phyloP scores from a whole-genome alignment of 2,113 vertebrate genomes.

The Carassius carassius region DNA sequence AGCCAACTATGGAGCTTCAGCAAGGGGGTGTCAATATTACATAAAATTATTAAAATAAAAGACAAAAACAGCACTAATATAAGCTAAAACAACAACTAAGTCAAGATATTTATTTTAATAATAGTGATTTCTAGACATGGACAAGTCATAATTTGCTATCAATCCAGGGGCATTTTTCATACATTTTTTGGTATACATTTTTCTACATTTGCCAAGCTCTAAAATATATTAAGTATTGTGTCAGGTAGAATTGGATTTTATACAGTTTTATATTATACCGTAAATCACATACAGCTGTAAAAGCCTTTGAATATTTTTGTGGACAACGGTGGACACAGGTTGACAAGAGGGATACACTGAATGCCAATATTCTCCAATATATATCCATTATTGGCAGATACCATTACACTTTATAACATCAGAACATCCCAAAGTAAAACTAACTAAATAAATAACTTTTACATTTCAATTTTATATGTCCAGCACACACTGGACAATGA shows the following conservation, averaged over 20 bases:
- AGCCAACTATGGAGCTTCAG: background rate
- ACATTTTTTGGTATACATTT: background rate
- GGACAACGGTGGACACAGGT: background rate
- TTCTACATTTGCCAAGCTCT: background rate
- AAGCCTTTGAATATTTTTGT: background rate
- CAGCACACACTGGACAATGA: conserved; percentile 22
- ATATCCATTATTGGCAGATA: no score
- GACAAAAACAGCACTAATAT: background rate
- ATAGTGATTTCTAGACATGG: background rate
- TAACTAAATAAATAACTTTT: no score
- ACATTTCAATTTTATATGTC: no score
- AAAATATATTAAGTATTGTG: background rate
- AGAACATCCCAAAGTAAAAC: background rate
- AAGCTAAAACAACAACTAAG: background rate
- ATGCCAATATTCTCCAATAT: background rate
- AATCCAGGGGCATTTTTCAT: background rate
- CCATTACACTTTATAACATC: background rate
- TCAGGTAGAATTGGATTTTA: background rate
- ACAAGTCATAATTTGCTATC: background rate
- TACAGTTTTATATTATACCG: background rate
- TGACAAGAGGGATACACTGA: background rate
- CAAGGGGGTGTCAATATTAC: background rate
- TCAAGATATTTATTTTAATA: background rate
- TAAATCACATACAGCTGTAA: background rate
- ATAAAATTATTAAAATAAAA: background rate